Conservation (phyloP, 2,888 invertebrate species). For the Allophyes oxyacanthae region DNA sequence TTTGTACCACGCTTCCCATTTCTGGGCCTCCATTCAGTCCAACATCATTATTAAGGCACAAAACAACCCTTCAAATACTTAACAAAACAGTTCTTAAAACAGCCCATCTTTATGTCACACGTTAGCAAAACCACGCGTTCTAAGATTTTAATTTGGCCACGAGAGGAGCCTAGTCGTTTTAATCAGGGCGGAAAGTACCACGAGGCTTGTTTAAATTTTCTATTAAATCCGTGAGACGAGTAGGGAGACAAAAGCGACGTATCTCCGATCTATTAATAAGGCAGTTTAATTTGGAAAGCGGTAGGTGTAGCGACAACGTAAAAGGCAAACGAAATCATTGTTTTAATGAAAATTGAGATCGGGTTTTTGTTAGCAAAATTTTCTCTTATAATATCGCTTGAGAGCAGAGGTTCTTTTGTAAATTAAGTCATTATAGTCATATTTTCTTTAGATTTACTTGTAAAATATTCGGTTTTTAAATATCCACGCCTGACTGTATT, state of each 20-base stretch:
- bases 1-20: no score
- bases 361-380: constrained; percentile 33
- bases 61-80: constrained; percentile 9
- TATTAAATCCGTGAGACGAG: constrained; percentile 82
- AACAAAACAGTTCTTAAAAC: constrained; percentile 22
- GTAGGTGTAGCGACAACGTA: constrained; percentile 61
- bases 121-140: constrained; percentile 70
- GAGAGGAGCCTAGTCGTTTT: constrained; percentile 78
- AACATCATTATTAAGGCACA: background rate
- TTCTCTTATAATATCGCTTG: constrained; percentile 32
- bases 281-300: constrained; percentile 81
- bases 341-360: constrained; percentile 49
- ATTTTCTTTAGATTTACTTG: constrained; percentile 1
- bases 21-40: no score
- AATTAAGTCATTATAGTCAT: constrained; percentile 5
- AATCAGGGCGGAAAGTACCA: constrained; percentile 76
- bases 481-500: no score
- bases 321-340: constrained; percentile 45
- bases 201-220: constrained; percentile 84
- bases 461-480: background rate
- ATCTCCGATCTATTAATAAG: constrained; percentile 88
- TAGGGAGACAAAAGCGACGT: constrained; percentile 81
- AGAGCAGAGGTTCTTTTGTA: constrained; percentile 18
- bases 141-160: constrained; percentile 82
- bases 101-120: constrained; percentile 32